Evolutionary conservation across 2,797 vertebrate genomes (phyloP), one percentile per base, ranked within the genome.

Genomic region (Rhynchonycteris naso): DNA sequence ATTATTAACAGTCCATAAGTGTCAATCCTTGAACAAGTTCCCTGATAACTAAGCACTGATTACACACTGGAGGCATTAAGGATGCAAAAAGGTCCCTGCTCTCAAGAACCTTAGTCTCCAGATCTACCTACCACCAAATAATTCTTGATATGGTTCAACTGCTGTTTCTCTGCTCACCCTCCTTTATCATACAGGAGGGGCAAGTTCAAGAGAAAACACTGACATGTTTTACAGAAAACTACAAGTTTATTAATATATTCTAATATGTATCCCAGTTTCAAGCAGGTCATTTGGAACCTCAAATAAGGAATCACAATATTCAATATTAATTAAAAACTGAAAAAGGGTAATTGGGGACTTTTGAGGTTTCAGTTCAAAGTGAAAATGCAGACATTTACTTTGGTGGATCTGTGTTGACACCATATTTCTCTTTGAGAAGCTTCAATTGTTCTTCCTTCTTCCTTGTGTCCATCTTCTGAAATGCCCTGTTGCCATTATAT

Each of bases 391-490:
- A 50, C 24, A 69, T 74, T 98, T 99, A 99, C 98, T 99, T 99
- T n/a, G 99, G 99, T 47, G 99, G 99, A 79, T 99, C 99, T 94
- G 99, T 99, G 97, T 99, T 99, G 98, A 99, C 99, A 89, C 99
- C 99, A 0, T 99, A 99, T 98, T 99, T 99, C 96, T 99, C 99
- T 97, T 99, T 99, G 71, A 99, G 99, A 97, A 99, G 98, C 96
- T 99, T 99, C 97, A 99, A 98, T 98, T 99, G 99, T 94, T 99
- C 99, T 91, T 99, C 99, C 98, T 99, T 99, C 98, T 99, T 99
- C 98, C 99, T 99, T 96, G 99, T 99, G 98, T 99, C 99, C 99
- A 99, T 99, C 97, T 99, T 99, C 98, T 99, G 99, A 99, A 99
- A 99, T 59, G 99, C 99, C 99, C 66, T 68, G n/a, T 68, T 69